These are phyloP conservation scores for Erpobdella octoculata DNA, from an alignment of 2,888 invertebrate species.

Conservation along the genomic window DNA sequence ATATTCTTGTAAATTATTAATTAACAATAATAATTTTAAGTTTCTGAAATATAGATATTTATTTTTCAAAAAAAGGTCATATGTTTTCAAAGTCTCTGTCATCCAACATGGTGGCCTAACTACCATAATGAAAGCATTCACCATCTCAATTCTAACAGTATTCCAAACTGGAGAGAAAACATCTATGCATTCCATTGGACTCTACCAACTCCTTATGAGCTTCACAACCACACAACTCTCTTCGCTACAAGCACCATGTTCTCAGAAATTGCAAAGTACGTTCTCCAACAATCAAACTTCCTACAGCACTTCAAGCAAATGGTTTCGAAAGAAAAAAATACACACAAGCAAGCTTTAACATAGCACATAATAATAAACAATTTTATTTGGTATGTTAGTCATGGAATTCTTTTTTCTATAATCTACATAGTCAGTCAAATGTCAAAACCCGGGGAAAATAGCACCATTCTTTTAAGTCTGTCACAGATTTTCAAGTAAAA, in stretches of 20 bases:
- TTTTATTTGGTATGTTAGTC: no score
- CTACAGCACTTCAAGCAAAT: slow-evolving; percentile 25
- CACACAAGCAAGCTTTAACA: no score
- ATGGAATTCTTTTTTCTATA: no score
- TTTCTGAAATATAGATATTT: background rate
- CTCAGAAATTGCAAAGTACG: slow-evolving; percentile 45
- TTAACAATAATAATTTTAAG: background rate
- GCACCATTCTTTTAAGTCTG: no score
- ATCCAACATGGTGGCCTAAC: slow-evolving; percentile 45
- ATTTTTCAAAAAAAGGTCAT: slow-evolving; percentile 42
- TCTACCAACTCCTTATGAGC: slow-evolving; percentile 45
- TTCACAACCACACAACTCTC: slow-evolving; percentile 37
- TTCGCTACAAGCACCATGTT: slow-evolving; percentile 40
- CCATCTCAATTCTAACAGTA: slow-evolving; percentile 40
- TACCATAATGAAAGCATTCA: slow-evolving; percentile 41
- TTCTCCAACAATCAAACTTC: slow-evolving; percentile 38
- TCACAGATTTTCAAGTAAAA: no score
- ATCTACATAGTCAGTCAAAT: no score
- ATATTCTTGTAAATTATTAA: background rate
- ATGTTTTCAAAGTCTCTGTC: slow-evolving; percentile 45
- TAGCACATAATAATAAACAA: no score
- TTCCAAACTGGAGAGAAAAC: slow-evolving; percentile 43
- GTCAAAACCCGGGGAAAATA: no score
- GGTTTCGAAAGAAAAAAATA: background rate
- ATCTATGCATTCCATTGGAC: slow-evolving; percentile 48